Conservation (phyloP, 2,888 invertebrate genomes). For the Thalpophila matura region DNA sequence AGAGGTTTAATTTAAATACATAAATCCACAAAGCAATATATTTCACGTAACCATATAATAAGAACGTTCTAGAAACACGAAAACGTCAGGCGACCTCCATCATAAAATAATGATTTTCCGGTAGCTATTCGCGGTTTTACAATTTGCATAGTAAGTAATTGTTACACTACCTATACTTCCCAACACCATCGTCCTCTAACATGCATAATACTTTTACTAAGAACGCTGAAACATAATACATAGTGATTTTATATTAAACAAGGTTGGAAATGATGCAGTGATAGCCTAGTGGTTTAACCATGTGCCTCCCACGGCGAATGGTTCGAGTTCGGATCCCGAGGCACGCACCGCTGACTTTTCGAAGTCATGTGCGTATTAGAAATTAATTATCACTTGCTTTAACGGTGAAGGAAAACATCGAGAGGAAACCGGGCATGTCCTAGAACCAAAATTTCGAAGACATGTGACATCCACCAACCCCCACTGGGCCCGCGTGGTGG, state of each 20-base stretch:
- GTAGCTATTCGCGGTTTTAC: conserved; percentile 45
- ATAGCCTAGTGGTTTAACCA: no score
- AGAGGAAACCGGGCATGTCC: no score
- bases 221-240: background rate
- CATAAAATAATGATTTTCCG: conserved; percentile 66
- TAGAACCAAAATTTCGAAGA: no score
- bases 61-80: conserved; percentile 42
- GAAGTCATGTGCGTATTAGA: no score
- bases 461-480: no score
- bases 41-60: conserved; percentile 26
- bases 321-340: no score
- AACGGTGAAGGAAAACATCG: no score
- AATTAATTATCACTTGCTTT: no score
- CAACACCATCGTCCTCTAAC: conserved; percentile 19
- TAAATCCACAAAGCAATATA: conserved; percentile 6
- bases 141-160: conserved; percentile 61
- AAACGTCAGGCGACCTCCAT: conserved; percentile 45
- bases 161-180: conserved; percentile 22
- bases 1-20: background rate
- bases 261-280: no score
- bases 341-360: no score
- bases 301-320: no score
- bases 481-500: no score
- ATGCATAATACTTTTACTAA: conserved; percentile 16
- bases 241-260: background rate